Conservation (phyloP, 2,113 vertebrate species). For the Aldabrachelys gigantea region DNA sequence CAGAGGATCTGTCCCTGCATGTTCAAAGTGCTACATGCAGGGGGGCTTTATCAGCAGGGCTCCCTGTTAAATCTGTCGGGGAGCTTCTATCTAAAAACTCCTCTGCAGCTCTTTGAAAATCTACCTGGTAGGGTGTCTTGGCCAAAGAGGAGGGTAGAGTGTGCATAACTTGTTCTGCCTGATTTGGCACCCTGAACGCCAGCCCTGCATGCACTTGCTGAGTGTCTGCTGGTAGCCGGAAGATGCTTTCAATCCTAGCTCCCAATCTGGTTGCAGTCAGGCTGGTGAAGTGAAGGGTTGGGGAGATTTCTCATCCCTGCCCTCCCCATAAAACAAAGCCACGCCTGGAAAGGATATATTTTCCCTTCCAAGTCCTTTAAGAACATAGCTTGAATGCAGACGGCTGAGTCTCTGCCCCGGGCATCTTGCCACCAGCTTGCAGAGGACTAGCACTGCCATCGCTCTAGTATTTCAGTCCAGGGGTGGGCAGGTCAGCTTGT, state of each 20-base stretch:
- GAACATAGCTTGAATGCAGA: not conserved
- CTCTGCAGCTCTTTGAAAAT: not conserved
- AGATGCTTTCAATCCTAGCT: not conserved
- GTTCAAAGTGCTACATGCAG: not conserved
- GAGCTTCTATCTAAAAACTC: not conserved
- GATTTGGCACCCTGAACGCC: not conserved
- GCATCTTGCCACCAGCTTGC: not conserved
- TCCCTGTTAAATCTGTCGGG: not conserved
- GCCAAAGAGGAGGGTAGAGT: not conserved
- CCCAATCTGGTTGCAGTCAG: not conserved
- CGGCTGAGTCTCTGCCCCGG: not conserved
- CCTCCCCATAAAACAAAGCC: not conserved
- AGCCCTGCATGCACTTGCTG: not conserved
- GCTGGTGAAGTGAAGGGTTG: not conserved
- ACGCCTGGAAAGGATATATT: not conserved
- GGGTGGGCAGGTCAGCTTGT: not conserved
- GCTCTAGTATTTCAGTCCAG: not conserved
- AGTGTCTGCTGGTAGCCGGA: not conserved
- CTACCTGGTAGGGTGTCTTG: not conserved
- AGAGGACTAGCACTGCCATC: not conserved
- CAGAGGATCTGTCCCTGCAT: not conserved
- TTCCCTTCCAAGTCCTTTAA: not conserved
- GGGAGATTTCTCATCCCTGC: not conserved
- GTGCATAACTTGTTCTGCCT: not conserved
- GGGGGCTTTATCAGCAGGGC: not conserved